Percentiles rank a stretch among this genome's conserved stretches.
phyloP scores from a whole-genome alignment of 2,888 invertebrate species.

The Himalopsyche kuldschensis region DNA sequence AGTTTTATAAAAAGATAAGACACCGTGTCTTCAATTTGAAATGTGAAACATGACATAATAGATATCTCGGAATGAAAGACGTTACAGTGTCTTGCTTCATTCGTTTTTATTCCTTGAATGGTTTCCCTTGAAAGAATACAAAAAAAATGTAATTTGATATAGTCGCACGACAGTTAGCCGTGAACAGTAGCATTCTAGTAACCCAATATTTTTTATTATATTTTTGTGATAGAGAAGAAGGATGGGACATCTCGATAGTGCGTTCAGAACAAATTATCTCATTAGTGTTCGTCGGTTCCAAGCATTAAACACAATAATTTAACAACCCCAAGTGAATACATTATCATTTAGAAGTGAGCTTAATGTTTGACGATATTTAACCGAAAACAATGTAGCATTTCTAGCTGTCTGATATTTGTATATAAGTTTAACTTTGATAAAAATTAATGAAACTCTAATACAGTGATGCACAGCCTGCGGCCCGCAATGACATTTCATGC shows the following conservation, averaged over 20 bases:
- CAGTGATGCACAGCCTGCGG: too few relatives aligned
- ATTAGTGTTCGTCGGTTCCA: constrained; percentile 29
- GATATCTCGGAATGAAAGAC: neutral
- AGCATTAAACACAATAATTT: constrained; percentile 16
- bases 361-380: neutral
- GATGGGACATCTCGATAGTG: constrained; percentile 25
- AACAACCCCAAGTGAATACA: constrained; percentile 21
- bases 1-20: neutral
- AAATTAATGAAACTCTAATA: too few relatives aligned
- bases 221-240: constrained; percentile 16
- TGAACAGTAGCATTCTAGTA: constrained; percentile 16
- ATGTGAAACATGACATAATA: neutral
- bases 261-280: constrained; percentile 32
- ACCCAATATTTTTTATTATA: neutral
- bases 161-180: constrained; percentile 11
- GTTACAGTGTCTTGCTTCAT: neutral
- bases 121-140: constrained; percentile 24
- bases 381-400: neutral
- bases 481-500: too few relatives aligned
- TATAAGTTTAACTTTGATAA: too few relatives aligned
- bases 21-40: neutral
- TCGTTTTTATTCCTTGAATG: constrained; percentile 14
- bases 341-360: constrained; percentile 6
- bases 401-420: too few relatives aligned
- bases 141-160: constrained; percentile 28